These are phyloP conservation scores for Diaprepes abbreviatus DNA, from an alignment of 2,888 invertebrate species.

Conservation along the genomic window DNA sequence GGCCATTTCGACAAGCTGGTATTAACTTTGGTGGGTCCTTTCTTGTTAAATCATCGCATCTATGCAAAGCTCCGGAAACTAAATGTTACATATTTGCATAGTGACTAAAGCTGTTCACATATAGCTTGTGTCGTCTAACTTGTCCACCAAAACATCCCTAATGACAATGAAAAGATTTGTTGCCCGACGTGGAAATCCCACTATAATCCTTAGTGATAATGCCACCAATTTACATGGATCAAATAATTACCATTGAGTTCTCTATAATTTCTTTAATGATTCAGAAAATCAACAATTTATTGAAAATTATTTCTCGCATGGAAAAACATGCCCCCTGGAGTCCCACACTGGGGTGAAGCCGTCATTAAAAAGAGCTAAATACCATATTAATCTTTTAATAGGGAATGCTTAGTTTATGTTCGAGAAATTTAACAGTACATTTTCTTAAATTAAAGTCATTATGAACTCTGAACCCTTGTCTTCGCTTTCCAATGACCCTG, in stretches of 20 bases:
- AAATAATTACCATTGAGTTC: slow-evolving; percentile 26
- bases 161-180: too few species aligned
- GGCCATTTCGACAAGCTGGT: slow-evolving; percentile 22
- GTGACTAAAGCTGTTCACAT: slow-evolving; percentile 22
- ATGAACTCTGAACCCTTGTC: slow-evolving; percentile 26
- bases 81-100: slow-evolving; percentile 37
- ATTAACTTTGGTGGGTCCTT: slow-evolving; percentile 36
- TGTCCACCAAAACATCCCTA: slow-evolving; percentile 32
- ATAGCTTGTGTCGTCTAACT: slow-evolving; percentile 28
- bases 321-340: slow-evolving; percentile 33
- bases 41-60: slow-evolving; percentile 12
- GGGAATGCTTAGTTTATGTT: slow-evolving; percentile 52
- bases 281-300: background rate
- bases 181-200: too few species aligned
- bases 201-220: slow-evolving; percentile 32
- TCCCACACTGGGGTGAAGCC: slow-evolving; percentile 55
- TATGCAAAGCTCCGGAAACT: too few species aligned
- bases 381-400: slow-evolving; percentile 54
- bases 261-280: slow-evolving; percentile 31
- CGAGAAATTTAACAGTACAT: slow-evolving; percentile 58
- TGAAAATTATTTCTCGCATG: slow-evolving; percentile 1
- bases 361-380: slow-evolving; percentile 58
- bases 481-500: slow-evolving; percentile 30
- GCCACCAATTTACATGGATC: slow-evolving; percentile 30
- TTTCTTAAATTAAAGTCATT: slow-evolving; percentile 57